Evolutionary conservation across 2,888 invertebrate species (phyloP).

Genomic region (Polietes domitor): DNA sequence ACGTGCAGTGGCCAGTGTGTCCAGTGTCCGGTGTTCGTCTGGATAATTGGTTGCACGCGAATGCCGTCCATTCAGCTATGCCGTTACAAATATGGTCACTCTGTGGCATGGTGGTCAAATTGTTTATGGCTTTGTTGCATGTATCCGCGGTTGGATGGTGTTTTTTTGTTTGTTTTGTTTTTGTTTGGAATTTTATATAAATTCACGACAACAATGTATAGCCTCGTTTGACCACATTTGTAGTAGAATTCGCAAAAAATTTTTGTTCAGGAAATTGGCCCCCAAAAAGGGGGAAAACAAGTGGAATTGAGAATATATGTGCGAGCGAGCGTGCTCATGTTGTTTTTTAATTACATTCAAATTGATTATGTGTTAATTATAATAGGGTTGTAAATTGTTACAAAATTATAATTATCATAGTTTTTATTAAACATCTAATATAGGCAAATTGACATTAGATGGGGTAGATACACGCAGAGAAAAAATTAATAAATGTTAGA

Average conservation of each 20-base stretch:
- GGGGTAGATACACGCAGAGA: too few relatives aligned
- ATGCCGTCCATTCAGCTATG: background rate
- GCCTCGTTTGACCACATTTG: background rate
- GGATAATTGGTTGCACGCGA: background rate
- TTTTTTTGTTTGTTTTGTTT: background rate
- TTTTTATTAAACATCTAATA: too few relatives aligned
- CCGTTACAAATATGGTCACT: background rate
- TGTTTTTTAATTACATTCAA: background rate
- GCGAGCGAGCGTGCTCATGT: background rate
- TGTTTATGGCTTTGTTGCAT: background rate
- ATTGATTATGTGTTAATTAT: too few relatives aligned
- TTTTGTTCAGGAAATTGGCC: background rate
- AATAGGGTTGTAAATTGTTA: too few relatives aligned
- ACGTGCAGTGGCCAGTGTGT: too few relatives aligned
- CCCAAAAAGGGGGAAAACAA: background rate
- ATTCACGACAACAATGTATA: background rate
- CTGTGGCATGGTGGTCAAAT: background rate
- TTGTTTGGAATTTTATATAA: background rate
- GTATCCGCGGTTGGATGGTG: background rate
- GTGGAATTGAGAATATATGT: background rate
- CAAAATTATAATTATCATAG: too few relatives aligned
- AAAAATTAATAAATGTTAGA: too few relatives aligned
- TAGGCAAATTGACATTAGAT: too few relatives aligned
- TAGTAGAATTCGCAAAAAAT: too few relatives aligned
- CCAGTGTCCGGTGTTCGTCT: too few relatives aligned